phyloP scores from a whole-genome alignment of 2,113 vertebrate species.

The Sitta europaea region DNA sequence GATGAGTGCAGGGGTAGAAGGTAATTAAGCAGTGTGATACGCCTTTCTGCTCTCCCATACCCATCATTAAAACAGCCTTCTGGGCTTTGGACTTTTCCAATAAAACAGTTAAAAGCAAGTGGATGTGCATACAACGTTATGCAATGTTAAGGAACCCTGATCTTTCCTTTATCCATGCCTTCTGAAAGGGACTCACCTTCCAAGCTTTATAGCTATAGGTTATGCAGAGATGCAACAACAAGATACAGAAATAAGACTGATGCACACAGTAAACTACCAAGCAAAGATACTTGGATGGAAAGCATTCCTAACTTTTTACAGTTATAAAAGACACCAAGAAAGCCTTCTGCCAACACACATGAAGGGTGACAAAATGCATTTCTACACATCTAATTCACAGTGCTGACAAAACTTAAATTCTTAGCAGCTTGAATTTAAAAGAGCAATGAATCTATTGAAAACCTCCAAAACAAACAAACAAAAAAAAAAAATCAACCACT shows the following conservation, averaged over 20 bases:
- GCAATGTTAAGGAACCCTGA: neutral
- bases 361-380: rapidly evolving
- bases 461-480: neutral
- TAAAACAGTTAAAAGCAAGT: neutral
- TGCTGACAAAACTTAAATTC: neutral
- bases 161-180: neutral
- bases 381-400: neutral
- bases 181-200: neutral
- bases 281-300: neutral
- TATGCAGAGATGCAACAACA: neutral
- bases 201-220: neutral
- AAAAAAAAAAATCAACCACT: neutral
- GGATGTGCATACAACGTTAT: rapidly evolving
- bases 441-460: neutral
- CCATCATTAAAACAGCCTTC: neutral
- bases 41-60: neutral
- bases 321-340: neutral
- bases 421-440: neutral
- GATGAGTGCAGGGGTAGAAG: neutral
- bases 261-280: neutral
- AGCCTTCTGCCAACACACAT: neutral
- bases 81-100: neutral
- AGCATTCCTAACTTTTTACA: neutral
- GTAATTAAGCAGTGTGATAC: neutral
- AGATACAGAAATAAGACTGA: neutral